A percentile compares a stretch with the other conserved stretches of the same genome.
Conservation (phyloP, 2,888 invertebrate species). For the Argyresthia goedartella region DNA sequence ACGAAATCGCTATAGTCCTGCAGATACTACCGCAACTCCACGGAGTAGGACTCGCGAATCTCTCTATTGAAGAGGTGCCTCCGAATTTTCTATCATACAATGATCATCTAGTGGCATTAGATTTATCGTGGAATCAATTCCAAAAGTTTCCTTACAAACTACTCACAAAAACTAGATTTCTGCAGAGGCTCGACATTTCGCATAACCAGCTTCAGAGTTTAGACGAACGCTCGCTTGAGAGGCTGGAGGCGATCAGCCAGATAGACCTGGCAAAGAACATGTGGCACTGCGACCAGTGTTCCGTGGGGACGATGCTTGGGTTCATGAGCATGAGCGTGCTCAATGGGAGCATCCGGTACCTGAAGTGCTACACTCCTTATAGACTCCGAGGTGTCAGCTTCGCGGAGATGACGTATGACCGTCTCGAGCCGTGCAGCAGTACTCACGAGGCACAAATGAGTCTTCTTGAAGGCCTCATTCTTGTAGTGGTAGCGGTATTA, state of each 20-base stretch:
- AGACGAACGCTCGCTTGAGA: slow-evolving; percentile 66
- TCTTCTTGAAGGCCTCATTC: slow-evolving; percentile 61
- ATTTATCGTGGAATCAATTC: slow-evolving; percentile 81
- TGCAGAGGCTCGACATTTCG: slow-evolving; percentile 79
- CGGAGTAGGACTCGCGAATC: slow-evolving; percentile 71
- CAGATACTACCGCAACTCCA: slow-evolving; percentile 70
- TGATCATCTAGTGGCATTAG: slow-evolving; percentile 73
- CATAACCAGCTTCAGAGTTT: slow-evolving; percentile 77
- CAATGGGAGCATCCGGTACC: slow-evolving; percentile 57
- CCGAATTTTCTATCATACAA: slow-evolving; percentile 70
- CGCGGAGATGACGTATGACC: slow-evolving; percentile 35
- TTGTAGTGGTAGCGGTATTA: slow-evolving; percentile 45
- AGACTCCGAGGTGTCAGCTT: slow-evolving; percentile 56
- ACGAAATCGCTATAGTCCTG: slow-evolving; percentile 69
- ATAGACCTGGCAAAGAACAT: slow-evolving; percentile 72
- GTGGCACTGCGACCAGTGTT: slow-evolving; percentile 79
- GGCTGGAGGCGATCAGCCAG: slow-evolving; percentile 68
- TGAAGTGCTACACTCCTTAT: slow-evolving; percentile 72
- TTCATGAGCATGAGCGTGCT: slow-evolving; percentile 68
- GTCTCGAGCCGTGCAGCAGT: slow-evolving; percentile 51
- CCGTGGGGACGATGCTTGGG: slow-evolving; percentile 67
- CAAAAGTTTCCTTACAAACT: slow-evolving; percentile 67
- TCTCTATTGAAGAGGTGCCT: slow-evolving; percentile 69
- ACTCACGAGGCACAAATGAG: slow-evolving; percentile 69
- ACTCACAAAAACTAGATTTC: slow-evolving; percentile 66